phyloP scores from a whole-genome alignment of 1,140 invertebrate genomes.

The Bombus picipes region DNA sequence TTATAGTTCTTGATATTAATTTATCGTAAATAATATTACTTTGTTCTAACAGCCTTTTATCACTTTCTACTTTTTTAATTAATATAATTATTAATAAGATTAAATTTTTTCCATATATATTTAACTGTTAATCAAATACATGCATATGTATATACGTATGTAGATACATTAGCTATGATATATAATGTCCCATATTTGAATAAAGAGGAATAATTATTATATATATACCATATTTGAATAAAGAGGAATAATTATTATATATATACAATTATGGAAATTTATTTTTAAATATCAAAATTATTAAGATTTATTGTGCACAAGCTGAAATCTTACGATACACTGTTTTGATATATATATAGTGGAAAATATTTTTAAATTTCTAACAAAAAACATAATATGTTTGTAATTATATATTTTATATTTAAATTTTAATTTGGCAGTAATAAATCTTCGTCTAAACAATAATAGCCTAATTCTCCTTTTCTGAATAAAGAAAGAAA shows the following conservation, averaged over 20 bases:
- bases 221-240: neutral
- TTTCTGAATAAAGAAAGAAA: conserved; percentile 87
- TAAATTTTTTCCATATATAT: neutral
- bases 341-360: neutral
- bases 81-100: neutral
- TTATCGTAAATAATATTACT: neutral
- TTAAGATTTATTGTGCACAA: neutral
- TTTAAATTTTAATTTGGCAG: neutral
- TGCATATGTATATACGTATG: neutral
- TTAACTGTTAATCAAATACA: neutral
- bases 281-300: neutral
- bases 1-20: neutral
- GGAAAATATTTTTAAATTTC: neutral
- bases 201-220: neutral
- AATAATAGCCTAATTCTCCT: conserved; percentile 86
- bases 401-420: neutral
- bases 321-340: neutral
- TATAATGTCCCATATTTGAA: neutral
- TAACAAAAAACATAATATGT: neutral
- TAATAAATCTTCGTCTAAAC: conserved; percentile 85
- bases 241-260: neutral
- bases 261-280: neutral
- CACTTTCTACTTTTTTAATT: neutral
- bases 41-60: neutral
- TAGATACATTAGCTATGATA: neutral